These are phyloP conservation scores for Stenodema calcarata DNA, from an alignment of 2,888 invertebrate genomes.

Conservation along the genomic window DNA sequence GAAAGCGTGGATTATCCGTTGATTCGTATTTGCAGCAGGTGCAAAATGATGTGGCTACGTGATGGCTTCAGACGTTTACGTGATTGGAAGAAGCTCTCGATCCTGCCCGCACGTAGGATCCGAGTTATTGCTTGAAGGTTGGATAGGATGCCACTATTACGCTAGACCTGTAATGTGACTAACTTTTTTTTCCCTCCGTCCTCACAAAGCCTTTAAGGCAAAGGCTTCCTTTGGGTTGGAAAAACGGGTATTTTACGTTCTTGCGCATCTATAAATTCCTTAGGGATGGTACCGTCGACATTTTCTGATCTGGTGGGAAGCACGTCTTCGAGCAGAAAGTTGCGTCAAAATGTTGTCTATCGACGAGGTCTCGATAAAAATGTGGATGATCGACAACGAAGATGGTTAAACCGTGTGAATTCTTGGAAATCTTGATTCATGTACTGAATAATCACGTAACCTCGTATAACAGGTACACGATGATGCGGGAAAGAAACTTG, in stretches of 20 bases:
- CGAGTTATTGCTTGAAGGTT: slow-evolving; percentile 19
- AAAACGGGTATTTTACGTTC: slow-evolving; percentile 14
- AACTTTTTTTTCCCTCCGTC: not conserved
- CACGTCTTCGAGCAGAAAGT: not conserved
- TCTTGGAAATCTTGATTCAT: not conserved
- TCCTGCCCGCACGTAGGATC: not conserved
- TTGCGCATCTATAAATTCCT: slow-evolving; percentile 21
- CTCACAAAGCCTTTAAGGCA: slow-evolving; percentile 8
- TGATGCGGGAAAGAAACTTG: no score
- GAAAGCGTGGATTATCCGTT: slow-evolving; percentile 29
- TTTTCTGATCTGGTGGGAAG: not conserved
- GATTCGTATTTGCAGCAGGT: slow-evolving; percentile 44
- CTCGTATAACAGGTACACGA: no score
- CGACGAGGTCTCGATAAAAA: not conserved
- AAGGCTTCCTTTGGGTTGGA: not conserved
- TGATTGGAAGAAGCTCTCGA: slow-evolving; percentile 29
- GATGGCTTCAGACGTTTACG: slow-evolving; percentile 24
- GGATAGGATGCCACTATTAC: slow-evolving; percentile 9
- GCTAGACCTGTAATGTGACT: not conserved
- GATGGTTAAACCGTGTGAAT: not conserved
- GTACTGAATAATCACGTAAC: no score
- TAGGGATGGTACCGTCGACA: not conserved
- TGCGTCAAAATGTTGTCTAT: not conserved
- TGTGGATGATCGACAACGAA: not conserved
- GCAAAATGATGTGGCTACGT: slow-evolving; percentile 38